These are phyloP conservation scores for Helicolenus hilgendorfi DNA, from an alignment of 2,797 vertebrate genomes.

Conservation along the genomic window DNA sequence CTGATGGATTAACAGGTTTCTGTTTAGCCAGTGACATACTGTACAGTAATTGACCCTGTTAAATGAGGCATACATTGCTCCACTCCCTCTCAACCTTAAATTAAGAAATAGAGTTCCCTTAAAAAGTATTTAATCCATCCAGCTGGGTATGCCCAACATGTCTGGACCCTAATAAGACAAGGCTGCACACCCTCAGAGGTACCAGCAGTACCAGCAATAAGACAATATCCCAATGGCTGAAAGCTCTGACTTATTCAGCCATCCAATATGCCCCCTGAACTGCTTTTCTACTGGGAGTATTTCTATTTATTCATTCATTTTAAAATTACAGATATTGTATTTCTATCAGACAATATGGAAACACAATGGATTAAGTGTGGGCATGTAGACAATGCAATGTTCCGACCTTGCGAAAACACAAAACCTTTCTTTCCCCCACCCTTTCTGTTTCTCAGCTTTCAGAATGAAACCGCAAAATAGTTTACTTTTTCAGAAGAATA, in stretches of 20 bases:
- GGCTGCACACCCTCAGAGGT: neutral
- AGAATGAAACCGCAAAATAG: neutral
- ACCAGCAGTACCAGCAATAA: neutral
- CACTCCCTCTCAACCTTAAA: neutral
- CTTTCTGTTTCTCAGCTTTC: neutral
- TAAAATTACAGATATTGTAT: neutral
- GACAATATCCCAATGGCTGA: neutral
- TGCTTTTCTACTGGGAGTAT: neutral
- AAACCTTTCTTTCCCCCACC: rapidly evolving
- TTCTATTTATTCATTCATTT: neutral
- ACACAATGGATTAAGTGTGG: too few relatives aligned
- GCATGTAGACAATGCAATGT: neutral
- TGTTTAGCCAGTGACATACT: neutral
- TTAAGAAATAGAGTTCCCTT: neutral
- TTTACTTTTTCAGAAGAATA: neutral
- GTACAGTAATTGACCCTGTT: neutral
- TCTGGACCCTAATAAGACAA: neutral
- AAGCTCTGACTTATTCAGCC: neutral
- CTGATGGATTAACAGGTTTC: neutral
- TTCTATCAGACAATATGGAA: neutral
- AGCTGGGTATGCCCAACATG: neutral
- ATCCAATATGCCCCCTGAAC: neutral
- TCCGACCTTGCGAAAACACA: neutral
- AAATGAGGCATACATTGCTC: neutral
- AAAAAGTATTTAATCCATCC: neutral